Percentiles rank a stretch among this genome's conserved stretches.
Evolutionary conservation across 2,113 vertebrate genomes (phyloP).

Genomic region (Anthoscopus minutus): DNA sequence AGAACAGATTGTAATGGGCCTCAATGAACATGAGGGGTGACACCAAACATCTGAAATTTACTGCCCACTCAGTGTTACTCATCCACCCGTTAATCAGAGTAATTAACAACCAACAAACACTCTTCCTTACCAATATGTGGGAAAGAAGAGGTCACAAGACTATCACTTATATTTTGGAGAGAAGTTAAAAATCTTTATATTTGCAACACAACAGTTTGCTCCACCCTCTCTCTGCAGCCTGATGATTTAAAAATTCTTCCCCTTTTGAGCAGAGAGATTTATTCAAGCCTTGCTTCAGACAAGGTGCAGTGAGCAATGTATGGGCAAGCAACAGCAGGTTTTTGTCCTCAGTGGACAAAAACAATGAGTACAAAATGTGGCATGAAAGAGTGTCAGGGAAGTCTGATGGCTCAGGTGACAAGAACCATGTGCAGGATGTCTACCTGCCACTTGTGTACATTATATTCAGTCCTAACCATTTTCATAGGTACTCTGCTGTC

Average conservation of each 20-base stretch:
- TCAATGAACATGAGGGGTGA: not conserved
- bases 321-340: not conserved
- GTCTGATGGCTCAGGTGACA: not conserved
- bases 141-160: not conserved
- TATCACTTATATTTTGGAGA: not conserved
- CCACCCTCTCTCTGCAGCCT: not conserved
- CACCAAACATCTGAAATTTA: not conserved
- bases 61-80: not conserved
- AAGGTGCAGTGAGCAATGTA: not conserved
- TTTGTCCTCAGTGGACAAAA: not conserved
- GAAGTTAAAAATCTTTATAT: not conserved
- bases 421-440: rapidly evolving
- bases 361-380: not conserved
- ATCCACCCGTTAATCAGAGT: not conserved
- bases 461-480: not conserved
- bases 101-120: not conserved
- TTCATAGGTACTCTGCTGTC: not conserved
- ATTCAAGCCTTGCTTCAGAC: not conserved
- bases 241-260: not conserved
- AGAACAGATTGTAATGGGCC: rapidly evolving
- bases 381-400: not conserved
- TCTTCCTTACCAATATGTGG: not conserved
- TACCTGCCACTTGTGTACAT: not conserved
- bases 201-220: not conserved
- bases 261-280: not conserved